Conservation (phyloP, 2,797 vertebrate species). For the Apogon talboti region DNA sequence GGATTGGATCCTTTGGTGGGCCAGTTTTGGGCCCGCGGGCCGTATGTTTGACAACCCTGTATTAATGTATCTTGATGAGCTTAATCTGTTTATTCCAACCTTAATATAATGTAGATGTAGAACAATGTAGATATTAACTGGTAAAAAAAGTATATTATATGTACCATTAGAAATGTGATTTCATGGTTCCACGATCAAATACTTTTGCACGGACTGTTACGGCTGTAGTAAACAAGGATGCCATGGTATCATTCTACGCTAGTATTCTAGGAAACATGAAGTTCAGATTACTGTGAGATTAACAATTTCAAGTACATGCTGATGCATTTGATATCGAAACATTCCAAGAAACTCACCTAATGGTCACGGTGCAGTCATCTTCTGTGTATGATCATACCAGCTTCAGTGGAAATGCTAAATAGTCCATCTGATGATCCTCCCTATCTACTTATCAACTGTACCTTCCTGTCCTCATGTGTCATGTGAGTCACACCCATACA, state of each 20-base stretch:
- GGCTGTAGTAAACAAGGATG: not conserved
- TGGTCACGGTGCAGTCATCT: conserved; percentile 14
- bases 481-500: conserved; percentile 49
- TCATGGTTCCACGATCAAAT: conserved; percentile 1
- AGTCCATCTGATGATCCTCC: conserved; percentile 43
- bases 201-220: not conserved
- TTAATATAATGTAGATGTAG: not conserved
- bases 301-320: too few relatives aligned
- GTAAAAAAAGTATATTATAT: not conserved
- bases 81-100: conserved; percentile 59
- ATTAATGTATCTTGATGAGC: conserved; percentile 60
- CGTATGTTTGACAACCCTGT: too few relatives aligned
- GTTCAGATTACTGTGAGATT: not conserved
- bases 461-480: conserved; percentile 50
- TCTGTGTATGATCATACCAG: conserved; percentile 16
- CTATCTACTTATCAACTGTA: conserved; percentile 65
- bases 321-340: too few relatives aligned
- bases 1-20: too few relatives aligned
- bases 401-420: conserved; percentile 60
- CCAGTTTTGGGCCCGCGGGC: too few relatives aligned
- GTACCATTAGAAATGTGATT: not conserved
- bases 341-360: conserved; percentile 61
- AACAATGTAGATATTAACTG: not conserved
- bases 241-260: not conserved
- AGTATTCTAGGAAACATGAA: not conserved